Evolutionary conservation across 2,113 vertebrate genomes (phyloP).

Genomic region (Triplophysa tibetana): DNA sequence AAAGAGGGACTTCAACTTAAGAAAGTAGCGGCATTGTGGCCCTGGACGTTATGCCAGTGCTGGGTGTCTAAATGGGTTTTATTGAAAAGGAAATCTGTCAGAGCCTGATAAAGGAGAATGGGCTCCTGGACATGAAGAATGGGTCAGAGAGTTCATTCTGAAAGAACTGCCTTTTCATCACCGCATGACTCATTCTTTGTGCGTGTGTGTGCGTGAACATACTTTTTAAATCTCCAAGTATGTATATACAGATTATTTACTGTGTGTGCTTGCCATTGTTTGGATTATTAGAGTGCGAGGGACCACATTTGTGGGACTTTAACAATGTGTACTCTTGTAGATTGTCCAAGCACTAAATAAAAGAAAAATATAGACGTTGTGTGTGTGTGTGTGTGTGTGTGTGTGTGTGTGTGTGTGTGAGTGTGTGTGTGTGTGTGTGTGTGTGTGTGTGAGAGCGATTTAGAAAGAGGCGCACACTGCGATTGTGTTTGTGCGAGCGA

Average conservation of each 20-base stretch:
- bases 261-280: not conserved
- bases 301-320: not conserved
- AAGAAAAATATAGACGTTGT: not conserved
- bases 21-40: slow-evolving; percentile 49
- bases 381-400: slow-evolving; percentile 37
- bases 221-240: slow-evolving; percentile 11
- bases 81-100: slow-evolving; percentile 77
- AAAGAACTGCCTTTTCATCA: slow-evolving; percentile 78
- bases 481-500: slow-evolving; percentile 31
- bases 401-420: slow-evolving; percentile 30
- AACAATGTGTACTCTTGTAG: not conserved
- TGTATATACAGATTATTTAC: not conserved
- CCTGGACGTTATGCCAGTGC: slow-evolving; percentile 58
- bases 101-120: slow-evolving; percentile 74
- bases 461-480: slow-evolving; percentile 44
- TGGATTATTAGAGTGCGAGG: not conserved
- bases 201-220: slow-evolving; percentile 46
- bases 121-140: slow-evolving; percentile 75
- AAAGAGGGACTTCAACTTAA: slow-evolving; percentile 44
- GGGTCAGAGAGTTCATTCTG: slow-evolving; percentile 78
- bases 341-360: not conserved
- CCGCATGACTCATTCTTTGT: slow-evolving; percentile 73
- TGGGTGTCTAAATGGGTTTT: slow-evolving; percentile 71
- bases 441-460: slow-evolving; percentile 26
- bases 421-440: slow-evolving; percentile 12